These are phyloP conservation scores for Apodemia hepburni DNA, from an alignment of 2,888 invertebrate species.

Conservation along the genomic window DNA sequence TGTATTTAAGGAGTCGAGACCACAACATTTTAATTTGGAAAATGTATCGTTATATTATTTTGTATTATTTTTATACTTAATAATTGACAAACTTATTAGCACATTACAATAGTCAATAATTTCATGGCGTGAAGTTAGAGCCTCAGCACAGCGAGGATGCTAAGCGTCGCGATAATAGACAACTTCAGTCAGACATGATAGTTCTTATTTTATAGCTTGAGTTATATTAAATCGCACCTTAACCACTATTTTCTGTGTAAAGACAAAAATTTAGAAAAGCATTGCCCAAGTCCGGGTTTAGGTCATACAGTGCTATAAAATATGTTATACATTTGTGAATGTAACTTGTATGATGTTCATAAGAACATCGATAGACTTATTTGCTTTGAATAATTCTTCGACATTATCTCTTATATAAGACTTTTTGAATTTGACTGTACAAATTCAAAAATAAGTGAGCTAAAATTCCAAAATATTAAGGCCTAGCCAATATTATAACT, in stretches of 20 bases:
- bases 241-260: too few relatives aligned
- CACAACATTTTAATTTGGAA: neutral
- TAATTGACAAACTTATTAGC: neutral
- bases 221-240: too few relatives aligned
- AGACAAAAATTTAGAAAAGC: too few relatives aligned
- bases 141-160: too few relatives aligned
- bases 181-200: too few relatives aligned
- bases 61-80: neutral
- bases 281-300: too few relatives aligned
- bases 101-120: too few relatives aligned
- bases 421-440: conserved; percentile 16
- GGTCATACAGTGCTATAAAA: neutral
- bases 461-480: conserved; percentile 31
- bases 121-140: too few relatives aligned
- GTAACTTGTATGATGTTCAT: neutral
- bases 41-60: neutral
- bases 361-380: neutral
- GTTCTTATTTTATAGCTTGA: too few relatives aligned
- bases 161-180: too few relatives aligned
- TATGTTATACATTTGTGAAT: neutral
- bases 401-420: conserved; percentile 4
- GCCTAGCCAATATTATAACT: conserved; percentile 40
- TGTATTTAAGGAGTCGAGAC: neutral
- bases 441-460: conserved; percentile 14
- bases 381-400: neutral